Conservation (phyloP, 2,797 vertebrate genomes). For the Aeoliscus strigatus region DNA sequence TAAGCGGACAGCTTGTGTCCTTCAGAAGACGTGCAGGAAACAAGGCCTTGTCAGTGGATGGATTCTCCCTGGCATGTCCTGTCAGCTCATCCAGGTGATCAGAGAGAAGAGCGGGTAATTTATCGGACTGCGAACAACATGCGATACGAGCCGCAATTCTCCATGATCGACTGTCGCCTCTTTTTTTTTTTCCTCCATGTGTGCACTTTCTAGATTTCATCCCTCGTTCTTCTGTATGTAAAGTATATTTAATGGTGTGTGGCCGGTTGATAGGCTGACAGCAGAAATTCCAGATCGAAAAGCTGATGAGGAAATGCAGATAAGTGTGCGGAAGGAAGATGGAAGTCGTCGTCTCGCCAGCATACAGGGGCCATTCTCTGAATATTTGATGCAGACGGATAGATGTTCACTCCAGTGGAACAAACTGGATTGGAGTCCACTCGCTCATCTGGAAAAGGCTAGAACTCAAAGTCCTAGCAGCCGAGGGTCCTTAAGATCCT, state of each 20-base stretch:
- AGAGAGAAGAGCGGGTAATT: conserved; percentile 50
- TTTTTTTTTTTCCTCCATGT: conserved; percentile 7
- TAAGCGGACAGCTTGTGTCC: conserved; percentile 67
- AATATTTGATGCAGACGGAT: conserved; percentile 83
- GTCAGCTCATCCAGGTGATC: conserved; percentile 58
- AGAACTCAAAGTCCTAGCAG: conserved; percentile 67
- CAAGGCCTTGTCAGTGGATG: conserved; percentile 58
- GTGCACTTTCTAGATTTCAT: conserved; percentile 11
- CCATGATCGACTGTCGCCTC: conserved; percentile 25
- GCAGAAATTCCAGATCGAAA: no score
- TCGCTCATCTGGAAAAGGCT: conserved; percentile 75
- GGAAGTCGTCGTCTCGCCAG: conserved; percentile 55
- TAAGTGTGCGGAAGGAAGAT: conserved; percentile 51
- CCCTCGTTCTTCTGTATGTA: conserved; percentile 17
- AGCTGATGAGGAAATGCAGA: conserved; percentile 31
- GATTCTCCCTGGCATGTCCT: conserved; percentile 51
- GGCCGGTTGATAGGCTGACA: conserved; percentile 7
- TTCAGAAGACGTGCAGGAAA: conserved; percentile 56
- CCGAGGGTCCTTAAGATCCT: conserved; percentile 60
- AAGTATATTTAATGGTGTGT: conserved; percentile 9
- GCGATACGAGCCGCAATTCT: conserved; percentile 20
- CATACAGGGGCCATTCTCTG: conserved; percentile 70
- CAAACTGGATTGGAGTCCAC: conserved; percentile 76
- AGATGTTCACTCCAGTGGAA: conserved; percentile 78
- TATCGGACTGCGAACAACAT: conserved; percentile 30